These are phyloP conservation scores for Cyphomyrus discorhynchus DNA, from an alignment of 2,113 vertebrate genomes.

Conservation along the genomic window DNA sequence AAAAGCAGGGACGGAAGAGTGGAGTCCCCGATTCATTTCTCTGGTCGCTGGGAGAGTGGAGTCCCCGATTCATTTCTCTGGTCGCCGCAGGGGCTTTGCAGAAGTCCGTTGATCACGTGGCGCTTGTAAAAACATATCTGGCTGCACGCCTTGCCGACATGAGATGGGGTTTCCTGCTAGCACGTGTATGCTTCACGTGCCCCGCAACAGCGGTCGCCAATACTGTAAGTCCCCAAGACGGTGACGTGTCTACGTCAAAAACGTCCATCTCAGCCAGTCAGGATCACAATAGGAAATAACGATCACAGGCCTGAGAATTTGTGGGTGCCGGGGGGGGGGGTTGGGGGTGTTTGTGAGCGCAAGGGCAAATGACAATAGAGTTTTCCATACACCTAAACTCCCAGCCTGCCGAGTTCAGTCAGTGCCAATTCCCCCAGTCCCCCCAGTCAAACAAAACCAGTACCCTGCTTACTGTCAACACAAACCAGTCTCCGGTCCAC, in stretches of 20 bases:
- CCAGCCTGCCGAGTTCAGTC: not conserved
- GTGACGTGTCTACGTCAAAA: constrained; percentile 30
- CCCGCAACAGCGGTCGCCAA: not conserved
- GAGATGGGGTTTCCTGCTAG: constrained; percentile 30
- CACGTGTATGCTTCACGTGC: not conserved
- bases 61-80: constrained; percentile 46
- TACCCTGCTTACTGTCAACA: not conserved
- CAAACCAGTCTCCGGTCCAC: not conserved
- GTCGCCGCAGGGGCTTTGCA: constrained; percentile 39
- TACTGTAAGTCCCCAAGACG: not conserved
- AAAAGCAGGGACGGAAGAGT: constrained; percentile 39
- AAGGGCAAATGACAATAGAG: not conserved
- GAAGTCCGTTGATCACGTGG: constrained; percentile 37
- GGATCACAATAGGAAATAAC: constrained; percentile 25
- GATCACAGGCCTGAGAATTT: not conserved
- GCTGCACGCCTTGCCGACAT: constrained; percentile 33
- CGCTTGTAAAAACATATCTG: constrained; percentile 53
- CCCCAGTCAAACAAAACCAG: not conserved
- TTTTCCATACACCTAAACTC: not conserved
- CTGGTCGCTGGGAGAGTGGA: constrained; percentile 39
- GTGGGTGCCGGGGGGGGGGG: not conserved
- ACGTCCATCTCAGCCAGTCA: constrained; percentile 29
- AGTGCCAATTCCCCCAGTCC: not conserved
- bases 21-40: constrained; percentile 45
- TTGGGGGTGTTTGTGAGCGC: not conserved